Base-by-base conservation (phyloP, 30 jellyfish, hydroid and myxozoan genomes). In the Morbakka virulenta region DNA sequence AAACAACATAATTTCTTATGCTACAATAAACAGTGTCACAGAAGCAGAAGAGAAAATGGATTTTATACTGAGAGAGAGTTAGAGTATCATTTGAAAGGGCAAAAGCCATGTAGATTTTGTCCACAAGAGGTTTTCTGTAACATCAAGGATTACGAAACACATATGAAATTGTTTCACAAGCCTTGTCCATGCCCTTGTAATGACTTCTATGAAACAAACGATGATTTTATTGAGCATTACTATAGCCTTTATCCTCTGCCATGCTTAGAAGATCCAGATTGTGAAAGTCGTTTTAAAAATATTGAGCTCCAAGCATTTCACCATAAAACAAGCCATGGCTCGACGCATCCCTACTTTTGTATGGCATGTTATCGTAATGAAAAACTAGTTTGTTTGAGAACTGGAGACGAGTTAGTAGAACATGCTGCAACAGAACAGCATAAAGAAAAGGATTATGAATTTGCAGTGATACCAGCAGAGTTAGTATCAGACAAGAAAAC, bases 221-320 rank as follows among this genome's bases (percentile, higher is more conserved):
- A 89, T 14, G 97, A 83, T 28, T 70, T 89, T 13, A 66, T 89
- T 27, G 91, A 82, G 65, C 97, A 89, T 28, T 89, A 83, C 69
- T 76, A 93, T 30, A 81, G 89, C 23, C 62, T 48, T 25, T 82
- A 76, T 35, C 97, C 97, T 17, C 47, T 89, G 82, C 96, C 97
- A 1, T 89, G 97, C 52, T 78, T 89, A 49, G 97, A 89, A 50
- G 94, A 67, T 28, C 94, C 96, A 41, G 81, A 75, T 82, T 89
- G 97, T 71, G 50, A 72, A 28, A 62, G 85, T 48, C 86, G 97
- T 14, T 89, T 89, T 61, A 77, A 68, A 35, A 69, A 89, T n/a
- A 89, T 89, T 32, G 97, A 89, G 11, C 79, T 76, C 30, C 97
- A 89, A 75, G 95, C 97, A 0, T 89, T 89, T 49, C 97, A 89